These are phyloP conservation scores for Poicephalus gulielmi DNA, from an alignment of 2,113 vertebrate genomes.

Conservation along the genomic window DNA sequence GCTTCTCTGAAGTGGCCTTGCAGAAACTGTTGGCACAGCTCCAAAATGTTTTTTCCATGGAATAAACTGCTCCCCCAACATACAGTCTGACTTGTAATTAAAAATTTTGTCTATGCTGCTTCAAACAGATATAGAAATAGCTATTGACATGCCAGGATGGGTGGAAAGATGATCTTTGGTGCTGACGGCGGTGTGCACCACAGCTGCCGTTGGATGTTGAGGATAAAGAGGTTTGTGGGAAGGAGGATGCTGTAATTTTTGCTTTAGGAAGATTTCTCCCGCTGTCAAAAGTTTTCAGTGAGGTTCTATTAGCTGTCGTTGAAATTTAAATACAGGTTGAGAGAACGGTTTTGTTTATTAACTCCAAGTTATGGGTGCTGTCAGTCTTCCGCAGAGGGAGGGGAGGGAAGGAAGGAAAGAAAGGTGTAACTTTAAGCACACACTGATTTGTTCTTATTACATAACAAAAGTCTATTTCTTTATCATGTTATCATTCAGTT, in stretches of 20 bases:
- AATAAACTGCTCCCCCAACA: neutral
- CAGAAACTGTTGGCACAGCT: conserved; percentile 19
- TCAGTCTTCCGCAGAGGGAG: neutral
- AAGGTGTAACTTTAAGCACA: conserved; percentile 82
- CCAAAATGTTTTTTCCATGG: neutral
- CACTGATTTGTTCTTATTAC: conserved; percentile 86
- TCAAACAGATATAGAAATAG: conserved; percentile 51
- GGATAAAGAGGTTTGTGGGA: neutral
- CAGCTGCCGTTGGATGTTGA: neutral
- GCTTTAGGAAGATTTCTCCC: neutral
- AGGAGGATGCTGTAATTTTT: neutral
- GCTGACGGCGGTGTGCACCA: neutral
- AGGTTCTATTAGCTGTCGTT: neutral
- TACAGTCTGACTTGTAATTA: conserved; percentile 38
- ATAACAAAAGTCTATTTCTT: conserved; percentile 88
- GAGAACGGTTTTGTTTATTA: conserved; percentile 65
- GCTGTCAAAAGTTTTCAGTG: neutral
- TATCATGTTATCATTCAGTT: conserved; percentile 92
- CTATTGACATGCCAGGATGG: neutral
- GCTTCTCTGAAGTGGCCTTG: conserved; percentile 60
- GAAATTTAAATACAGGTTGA: neutral
- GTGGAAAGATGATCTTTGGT: neutral
- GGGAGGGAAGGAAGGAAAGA: conserved; percentile 37
- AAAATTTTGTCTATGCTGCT: neutral
- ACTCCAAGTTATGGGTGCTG: conserved; percentile 31